Percentiles rank a stretch among this genome's conserved stretches.
These are phyloP conservation scores for Holacanthella duospinosa DNA, from an alignment of 2,888 invertebrate genomes.

Conservation along the genomic window DNA sequence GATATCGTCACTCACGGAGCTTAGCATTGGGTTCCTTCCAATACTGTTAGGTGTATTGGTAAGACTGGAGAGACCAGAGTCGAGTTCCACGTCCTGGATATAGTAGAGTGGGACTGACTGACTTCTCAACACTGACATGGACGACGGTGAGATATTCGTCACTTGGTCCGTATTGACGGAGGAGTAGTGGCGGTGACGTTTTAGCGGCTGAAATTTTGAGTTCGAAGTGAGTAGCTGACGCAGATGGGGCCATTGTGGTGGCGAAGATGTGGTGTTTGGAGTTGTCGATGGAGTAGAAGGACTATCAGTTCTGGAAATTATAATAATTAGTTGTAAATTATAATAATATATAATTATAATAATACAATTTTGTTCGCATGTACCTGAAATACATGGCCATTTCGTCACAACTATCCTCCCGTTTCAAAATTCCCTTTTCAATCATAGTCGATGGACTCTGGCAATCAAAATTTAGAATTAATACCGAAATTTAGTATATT, in stretches of 20 bases:
- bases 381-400: conserved; percentile 1
- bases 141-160: neutral
- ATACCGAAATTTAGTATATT: neutral
- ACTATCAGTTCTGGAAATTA: neutral
- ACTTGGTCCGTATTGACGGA: neutral
- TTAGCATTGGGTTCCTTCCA: conserved; percentile 4
- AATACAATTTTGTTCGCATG: too few species aligned
- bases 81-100: neutral
- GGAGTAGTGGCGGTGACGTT: conserved; percentile 2
- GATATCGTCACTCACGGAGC: neutral
- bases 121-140: neutral
- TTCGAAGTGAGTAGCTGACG: neutral
- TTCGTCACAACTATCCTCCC: neutral
- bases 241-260: neutral
- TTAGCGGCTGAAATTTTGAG: neutral
- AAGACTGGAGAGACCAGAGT: neutral
- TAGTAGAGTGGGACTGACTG: conserved; percentile 3
- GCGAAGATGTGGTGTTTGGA: neutral
- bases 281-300: neutral
- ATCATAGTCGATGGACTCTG: neutral
- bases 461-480: neutral
- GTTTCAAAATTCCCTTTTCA: conserved; percentile 1
- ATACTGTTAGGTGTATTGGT: conserved; percentile 1
- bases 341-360: too few species aligned
- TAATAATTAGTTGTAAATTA: too few species aligned